These are phyloP conservation scores for Teleogryllus oceanicus DNA, from an alignment of 2,888 invertebrate species.

Conservation along the genomic window DNA sequence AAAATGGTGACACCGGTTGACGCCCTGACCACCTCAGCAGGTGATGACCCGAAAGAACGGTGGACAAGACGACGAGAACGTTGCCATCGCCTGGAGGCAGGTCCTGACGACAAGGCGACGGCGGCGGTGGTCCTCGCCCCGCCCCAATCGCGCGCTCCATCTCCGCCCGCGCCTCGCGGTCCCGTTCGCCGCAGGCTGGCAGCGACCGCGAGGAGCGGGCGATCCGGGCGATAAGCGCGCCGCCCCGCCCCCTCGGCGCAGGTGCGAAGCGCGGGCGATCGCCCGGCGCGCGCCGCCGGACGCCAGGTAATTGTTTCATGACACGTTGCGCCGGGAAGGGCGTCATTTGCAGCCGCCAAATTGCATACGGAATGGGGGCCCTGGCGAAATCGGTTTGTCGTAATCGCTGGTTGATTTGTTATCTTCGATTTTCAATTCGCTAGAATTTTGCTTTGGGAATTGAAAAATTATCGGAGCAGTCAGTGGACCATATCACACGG, in stretches of 20 bases:
- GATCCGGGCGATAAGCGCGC: not conserved
- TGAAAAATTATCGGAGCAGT: slow-evolving; percentile 4
- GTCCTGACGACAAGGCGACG: no score
- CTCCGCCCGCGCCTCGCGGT: not conserved
- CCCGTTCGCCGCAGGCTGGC: not conserved
- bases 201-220: not conserved
- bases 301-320: not conserved
- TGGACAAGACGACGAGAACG: no score
- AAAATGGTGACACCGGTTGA: no score
- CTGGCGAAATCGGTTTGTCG: not conserved
- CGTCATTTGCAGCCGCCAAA: not conserved
- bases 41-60: no score
- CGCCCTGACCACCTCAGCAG: no score
- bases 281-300: not conserved
- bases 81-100: no score
- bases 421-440: not conserved
- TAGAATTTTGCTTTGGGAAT: not conserved
- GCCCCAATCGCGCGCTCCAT: not conserved
- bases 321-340: not conserved
- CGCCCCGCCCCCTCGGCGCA: not conserved
- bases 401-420: not conserved
- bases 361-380: not conserved
- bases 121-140: no score
- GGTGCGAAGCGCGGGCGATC: not conserved
- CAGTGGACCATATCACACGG: slow-evolving; percentile 8